Base-by-base conservation (phyloP, 1,140 invertebrate genomes). In the Atta colombica region DNA sequence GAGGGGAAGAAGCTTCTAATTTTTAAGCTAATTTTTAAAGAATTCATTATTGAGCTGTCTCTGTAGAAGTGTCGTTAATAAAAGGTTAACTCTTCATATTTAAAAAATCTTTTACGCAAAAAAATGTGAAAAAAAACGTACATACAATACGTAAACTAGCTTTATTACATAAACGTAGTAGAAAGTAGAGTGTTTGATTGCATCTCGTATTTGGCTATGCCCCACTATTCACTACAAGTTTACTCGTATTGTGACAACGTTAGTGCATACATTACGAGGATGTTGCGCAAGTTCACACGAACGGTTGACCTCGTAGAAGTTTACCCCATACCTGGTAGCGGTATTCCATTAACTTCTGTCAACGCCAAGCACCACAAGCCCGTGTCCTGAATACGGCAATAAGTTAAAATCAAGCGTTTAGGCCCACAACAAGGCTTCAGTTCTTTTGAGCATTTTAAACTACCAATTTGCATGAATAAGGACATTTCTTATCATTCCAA, bases 341-440 rank as follows among this genome's bases (percentile, higher is more conserved):
- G 80, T 75, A 84, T 84, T 84, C 80, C 69, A 84, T 84, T 84
- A 84, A 84, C 80, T 84, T 84, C 80, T 84, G 80, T 84, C 80
- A 84, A 84, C 80, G 80, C 69, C 80, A 84, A 84, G 80, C 53
- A 25, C 53, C 53, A 31, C 80, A 74, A 28, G 80, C 55, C 55
- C 69, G 80, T 82, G 68, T 82, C 39, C 80, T 51, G 69, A 84
- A 84, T 84, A 58, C 69, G 80, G 18, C 69, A 84, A 61, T 84
- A 84, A 84, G 80, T 75, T 84, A 60, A 75, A 75, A 84, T 74
- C 69, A 61, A 75, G 55, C 69, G 39, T 75, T 84, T 84, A 84
- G 58, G 55, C 55, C n/a, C n/a, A 63, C 21, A n/a, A 25, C 31
- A 35, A 68, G 12, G 1, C 28, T 39, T 14, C 35, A 39, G 28